Evolutionary conservation across 2,113 vertebrate species (phyloP), one percentile per base, ranked within the genome.

Genomic region (Lota lota): DNA sequence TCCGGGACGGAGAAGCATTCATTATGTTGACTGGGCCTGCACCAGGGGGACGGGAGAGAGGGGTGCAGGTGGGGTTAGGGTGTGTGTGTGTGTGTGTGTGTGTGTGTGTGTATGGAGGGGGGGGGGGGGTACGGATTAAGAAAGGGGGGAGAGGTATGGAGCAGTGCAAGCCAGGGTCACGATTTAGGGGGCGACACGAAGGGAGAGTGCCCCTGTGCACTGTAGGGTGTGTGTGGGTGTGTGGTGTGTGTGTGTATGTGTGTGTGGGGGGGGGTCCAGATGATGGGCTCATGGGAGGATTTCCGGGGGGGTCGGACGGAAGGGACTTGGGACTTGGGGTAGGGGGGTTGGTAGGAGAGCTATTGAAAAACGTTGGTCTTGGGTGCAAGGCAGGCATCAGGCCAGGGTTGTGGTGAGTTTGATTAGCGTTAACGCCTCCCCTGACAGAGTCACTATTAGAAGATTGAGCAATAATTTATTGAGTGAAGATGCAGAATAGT

Each of bases 21-120:
- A 73, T 90, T 87, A 88, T 70, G 64, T 63, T 85, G 87, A 87
- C 84, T 47, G 15, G 64, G 53, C 51, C 47, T 53, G 17, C 50
- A 15, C 64, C 22, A 40, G 54, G 22, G 1, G 56, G 64, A 40
- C 36, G 36, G 6, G 36, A 20, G 22, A 22, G 22, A 22, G 51
- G 24, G 6, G 22, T 40, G 7, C 36, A 40, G 36, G 36, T 40
- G 36, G 36, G 36, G 36, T 11, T 10, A 1, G 11, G 36, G 28
- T 33, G 3, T 33, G 28, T 33, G 28, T 33, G 28, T 33, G 57
- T 33, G 36, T 40, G 36, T 40, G 36, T 40, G 36, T 11, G 36
- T 40, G 36, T 40, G 36, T 40, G 36, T 40, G 36, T 40, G 36
- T 40, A 18, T n/a, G 56, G 28, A 17, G 33, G 61, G n/a, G 61